phyloP scores from a whole-genome alignment of 2,797 vertebrate species.

The Eulemur mongoz region DNA sequence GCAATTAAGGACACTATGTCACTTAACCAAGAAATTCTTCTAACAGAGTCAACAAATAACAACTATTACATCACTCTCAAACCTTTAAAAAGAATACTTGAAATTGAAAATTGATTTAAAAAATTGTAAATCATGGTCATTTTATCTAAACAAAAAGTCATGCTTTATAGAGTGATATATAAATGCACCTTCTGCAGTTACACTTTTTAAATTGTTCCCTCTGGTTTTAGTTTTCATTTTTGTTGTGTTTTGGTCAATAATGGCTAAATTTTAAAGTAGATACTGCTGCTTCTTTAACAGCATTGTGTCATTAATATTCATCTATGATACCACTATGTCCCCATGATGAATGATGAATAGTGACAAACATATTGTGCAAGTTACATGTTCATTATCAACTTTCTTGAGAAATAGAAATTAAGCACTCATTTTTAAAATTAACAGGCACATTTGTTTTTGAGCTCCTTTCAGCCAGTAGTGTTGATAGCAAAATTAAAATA shows the following conservation, averaged over 20 bases:
- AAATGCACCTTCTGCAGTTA: not conserved
- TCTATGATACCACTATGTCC: not conserved
- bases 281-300: not conserved
- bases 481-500: not conserved
- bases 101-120: constrained; percentile 1
- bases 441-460: not conserved
- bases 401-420: not conserved
- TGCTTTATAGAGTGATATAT: not conserved
- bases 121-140: not conserved
- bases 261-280: not conserved
- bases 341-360: not conserved
- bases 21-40: not conserved
- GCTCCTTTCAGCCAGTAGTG: not conserved
- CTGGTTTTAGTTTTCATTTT: not conserved
- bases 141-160: not conserved
- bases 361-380: not conserved
- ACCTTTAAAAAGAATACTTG: not conserved
- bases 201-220: not conserved
- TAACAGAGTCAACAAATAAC: not conserved
- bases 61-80: not conserved
- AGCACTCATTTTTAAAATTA: not conserved
- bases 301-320: not conserved
- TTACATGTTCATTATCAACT: not conserved
- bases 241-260: not conserved
- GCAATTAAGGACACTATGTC: not conserved